Base-by-base conservation (phyloP, 2,888 invertebrate species). In the Campoletis raptor region DNA sequence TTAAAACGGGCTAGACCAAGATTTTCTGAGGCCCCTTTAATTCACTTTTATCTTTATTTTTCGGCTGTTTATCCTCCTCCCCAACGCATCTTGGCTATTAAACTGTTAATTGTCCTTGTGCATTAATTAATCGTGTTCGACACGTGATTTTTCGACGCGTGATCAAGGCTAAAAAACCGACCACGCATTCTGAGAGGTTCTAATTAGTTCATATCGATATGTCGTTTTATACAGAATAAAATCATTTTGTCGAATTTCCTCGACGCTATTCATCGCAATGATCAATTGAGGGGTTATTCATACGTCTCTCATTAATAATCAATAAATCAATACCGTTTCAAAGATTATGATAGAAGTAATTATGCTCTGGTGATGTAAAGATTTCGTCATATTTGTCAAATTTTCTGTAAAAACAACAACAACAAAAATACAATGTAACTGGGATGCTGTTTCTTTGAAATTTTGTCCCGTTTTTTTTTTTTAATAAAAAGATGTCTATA, bases 161-260 rank as follows among this genome's bases (percentile, higher is more conserved):
- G 52, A 78, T 54, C 78, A 40, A 69, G 54, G 24, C 37, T 40
- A 52, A 54, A 21, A 66, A 78, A 66, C 30, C 52, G 18, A 52
- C 54, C 78, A 78, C 70, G 37, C 54, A 52, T 45, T 21, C 45
- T 15, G 36, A 54, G 70, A 69, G 57, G 45, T 40, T 69, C 72
- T 64, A 85, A 82, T 79, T 87, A 80, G 66, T 77, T 74, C 80
- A 85, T 85, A 73, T 89, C 88, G 89, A 89, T 89, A 89, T 89
- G 89, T 89, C 72, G 69, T 85, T 81, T 83, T 69, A 69, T 85
- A 85, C 81, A 73, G 73, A 73, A 78, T 81, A 67, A 78, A 69
- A 69, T 81, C 57, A 30, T 61, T 61, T 66, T n/a, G n/a, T 48
- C 64, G 48, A 48, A 85, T 72, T 54, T 42, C 24, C 70, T 42